Conservation (phyloP, 1,140 invertebrate genomes). For the Heliothis virescens region DNA sequence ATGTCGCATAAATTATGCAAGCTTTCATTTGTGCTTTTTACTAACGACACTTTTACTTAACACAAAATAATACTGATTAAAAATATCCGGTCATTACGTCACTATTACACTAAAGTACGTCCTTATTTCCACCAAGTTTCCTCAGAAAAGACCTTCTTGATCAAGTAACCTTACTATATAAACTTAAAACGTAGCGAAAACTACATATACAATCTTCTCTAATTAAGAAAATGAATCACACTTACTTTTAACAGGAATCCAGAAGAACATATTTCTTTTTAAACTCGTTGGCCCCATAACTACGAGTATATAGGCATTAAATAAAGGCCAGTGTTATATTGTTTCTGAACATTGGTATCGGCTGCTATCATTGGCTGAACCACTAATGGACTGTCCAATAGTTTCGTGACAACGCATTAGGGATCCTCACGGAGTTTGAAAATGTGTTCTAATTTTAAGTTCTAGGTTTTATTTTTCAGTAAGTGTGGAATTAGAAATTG, state of each 20-base stretch:
- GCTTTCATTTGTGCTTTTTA: no score
- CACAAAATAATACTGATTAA: no score
- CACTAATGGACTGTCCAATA: conserved; percentile 26
- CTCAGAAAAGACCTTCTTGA: no score
- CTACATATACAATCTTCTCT: not conserved
- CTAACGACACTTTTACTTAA: no score
- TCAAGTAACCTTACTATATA: no score
- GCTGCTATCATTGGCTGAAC: not conserved
- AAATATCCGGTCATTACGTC: no score
- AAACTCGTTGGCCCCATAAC: conserved; percentile 47
- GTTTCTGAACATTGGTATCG: not conserved
- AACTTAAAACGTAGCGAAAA: no score
- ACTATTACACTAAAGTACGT: no score
- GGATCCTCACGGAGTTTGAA: conserved; percentile 2
- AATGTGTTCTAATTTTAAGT: not conserved
- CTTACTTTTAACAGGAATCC: conserved; percentile 60
- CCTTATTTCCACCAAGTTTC: no score
- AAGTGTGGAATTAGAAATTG: not conserved
- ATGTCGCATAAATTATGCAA: no score
- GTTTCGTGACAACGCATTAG: conserved; percentile 21
- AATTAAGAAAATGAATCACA: conserved; percentile 1
- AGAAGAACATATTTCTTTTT: conserved; percentile 50
- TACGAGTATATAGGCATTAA: no score
- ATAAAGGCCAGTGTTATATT: not conserved
- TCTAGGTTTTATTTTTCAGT: not conserved